phyloP scores from a whole-genome alignment of 2,888 invertebrate species.

The Stenurella melanura region DNA sequence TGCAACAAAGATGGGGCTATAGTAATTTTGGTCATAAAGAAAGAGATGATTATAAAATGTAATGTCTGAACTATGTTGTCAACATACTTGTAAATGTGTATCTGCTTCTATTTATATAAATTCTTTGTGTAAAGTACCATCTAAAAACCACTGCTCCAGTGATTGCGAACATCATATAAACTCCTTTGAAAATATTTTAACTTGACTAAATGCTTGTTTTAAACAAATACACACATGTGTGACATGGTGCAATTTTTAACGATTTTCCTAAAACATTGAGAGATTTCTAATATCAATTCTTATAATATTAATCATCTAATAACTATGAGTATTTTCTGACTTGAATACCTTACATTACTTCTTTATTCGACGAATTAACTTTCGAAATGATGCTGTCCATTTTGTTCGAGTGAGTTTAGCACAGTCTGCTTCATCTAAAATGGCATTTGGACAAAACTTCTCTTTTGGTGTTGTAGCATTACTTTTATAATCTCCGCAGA shows the following conservation, averaged over 20 bases:
- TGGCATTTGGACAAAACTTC: slow-evolving; percentile 69
- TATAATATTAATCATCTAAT: background rate
- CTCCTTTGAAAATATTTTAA: slow-evolving; percentile 17
- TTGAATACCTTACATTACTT: slow-evolving; percentile 61
- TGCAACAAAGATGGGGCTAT: too few relatives aligned
- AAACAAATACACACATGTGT: background rate
- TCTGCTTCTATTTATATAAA: too few relatives aligned
- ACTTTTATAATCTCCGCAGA: slow-evolving; percentile 73
- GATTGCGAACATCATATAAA: slow-evolving; percentile 4
- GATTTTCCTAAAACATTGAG: slow-evolving; percentile 15
- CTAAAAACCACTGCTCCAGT: background rate
- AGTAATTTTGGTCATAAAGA: too few relatives aligned
- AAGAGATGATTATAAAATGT: too few relatives aligned
- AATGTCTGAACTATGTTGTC: too few relatives aligned
- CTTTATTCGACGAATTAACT: slow-evolving; percentile 73
- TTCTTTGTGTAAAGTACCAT: background rate
- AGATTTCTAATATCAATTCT: slow-evolving; percentile 16
- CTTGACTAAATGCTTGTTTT: background rate
- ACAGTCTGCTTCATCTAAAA: slow-evolving; percentile 71
- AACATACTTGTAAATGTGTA: too few relatives aligned
- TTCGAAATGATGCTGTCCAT: slow-evolving; percentile 79
- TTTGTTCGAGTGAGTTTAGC: slow-evolving; percentile 75
- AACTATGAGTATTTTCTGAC: slow-evolving; percentile 20
- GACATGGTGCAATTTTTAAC: background rate
- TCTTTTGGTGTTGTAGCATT: slow-evolving; percentile 71